Base-by-base conservation (phyloP, 2,888 invertebrate genomes). In the Pyrrhia umbra region DNA sequence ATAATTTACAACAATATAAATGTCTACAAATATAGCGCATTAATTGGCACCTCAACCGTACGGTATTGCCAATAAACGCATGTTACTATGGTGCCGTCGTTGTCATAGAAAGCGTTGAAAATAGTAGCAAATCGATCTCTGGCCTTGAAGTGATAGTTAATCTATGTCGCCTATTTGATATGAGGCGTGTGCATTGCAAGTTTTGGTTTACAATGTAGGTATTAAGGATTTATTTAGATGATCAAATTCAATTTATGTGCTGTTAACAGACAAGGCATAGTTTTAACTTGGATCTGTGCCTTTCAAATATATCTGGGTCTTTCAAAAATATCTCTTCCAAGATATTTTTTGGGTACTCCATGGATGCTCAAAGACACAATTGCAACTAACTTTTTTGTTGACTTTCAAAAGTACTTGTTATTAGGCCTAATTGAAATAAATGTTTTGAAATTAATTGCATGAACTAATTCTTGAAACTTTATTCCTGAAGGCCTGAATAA, bases 61-160 rank as follows among this genome's bases (percentile, higher is more conserved):
- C 6, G 15, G 39, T 16, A 16, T 58, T 73, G 77, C 77, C 77
- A 75, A 77, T 52, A 43, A 58, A 5, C 8, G 1, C 45, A 20
- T 40, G 54, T 55, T 47, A 20, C 73, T 42, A 55, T 55, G 37
- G 40, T 39, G 37, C 8, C 42, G 39, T 13, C 10, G 45, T 25
- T 30, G 1, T 15, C 23, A 47, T 34, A 43, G 61, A 42, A 74
- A 52, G 34, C 0, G 37, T 15, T 20, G 18, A 34, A 51, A 68
- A 70, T 70, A 73, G 20, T 6, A 43, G n/a, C 13, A 2, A 43
- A 58, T 56, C 51, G 40, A 23, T 71, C 3, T 45, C 10, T 27
- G 21, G 37, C 21, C 40, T 42, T 42, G 52, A 18, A 20, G 2
- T 18, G n/a, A 65, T 34, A 49, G 43, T 21, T 9, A n/a, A 23